Conservation (phyloP, 1,140 invertebrate genomes). For the Brachionus calyciflorus region DNA sequence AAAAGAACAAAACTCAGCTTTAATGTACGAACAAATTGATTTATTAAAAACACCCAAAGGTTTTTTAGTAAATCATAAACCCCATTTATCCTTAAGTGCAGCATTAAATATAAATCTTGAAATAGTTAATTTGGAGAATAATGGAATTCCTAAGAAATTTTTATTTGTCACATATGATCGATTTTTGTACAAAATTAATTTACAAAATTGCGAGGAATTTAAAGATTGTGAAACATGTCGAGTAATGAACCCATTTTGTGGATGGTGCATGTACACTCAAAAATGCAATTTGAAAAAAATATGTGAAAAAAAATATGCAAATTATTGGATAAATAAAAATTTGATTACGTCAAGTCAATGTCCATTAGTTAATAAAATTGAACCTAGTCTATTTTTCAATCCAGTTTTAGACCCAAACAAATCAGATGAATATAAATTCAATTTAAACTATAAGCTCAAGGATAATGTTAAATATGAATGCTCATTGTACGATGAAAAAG, state of each 20-base stretch:
- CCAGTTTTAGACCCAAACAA: neutral
- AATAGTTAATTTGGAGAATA: neutral
- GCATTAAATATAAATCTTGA: neutral
- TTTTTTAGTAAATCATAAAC: neutral
- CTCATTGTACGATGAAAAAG: neutral
- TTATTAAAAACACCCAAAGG: neutral
- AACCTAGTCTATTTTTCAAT: constrained; percentile 24
- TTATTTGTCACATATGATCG: constrained; percentile 28
- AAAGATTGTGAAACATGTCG: constrained; percentile 1
- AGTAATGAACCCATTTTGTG: constrained; percentile 27
- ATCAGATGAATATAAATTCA: constrained; percentile 6
- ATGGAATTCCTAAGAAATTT: neutral
- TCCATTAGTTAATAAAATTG: neutral
- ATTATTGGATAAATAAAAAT: neutral
- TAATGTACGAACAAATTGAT: constrained; percentile 8
- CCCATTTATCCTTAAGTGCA: neutral
- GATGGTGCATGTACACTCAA: constrained; percentile 37
- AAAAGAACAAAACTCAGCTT: neutral
- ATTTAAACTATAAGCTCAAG: neutral
- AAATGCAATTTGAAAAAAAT: constrained; percentile 1
- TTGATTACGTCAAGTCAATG: neutral
- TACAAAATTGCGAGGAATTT: constrained; percentile 29
- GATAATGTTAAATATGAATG: neutral
- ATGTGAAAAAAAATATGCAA: neutral
- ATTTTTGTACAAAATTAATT: constrained; percentile 39